Base-by-base conservation (phyloP, 2,888 invertebrate genomes). In the Andrena marginata region DNA sequence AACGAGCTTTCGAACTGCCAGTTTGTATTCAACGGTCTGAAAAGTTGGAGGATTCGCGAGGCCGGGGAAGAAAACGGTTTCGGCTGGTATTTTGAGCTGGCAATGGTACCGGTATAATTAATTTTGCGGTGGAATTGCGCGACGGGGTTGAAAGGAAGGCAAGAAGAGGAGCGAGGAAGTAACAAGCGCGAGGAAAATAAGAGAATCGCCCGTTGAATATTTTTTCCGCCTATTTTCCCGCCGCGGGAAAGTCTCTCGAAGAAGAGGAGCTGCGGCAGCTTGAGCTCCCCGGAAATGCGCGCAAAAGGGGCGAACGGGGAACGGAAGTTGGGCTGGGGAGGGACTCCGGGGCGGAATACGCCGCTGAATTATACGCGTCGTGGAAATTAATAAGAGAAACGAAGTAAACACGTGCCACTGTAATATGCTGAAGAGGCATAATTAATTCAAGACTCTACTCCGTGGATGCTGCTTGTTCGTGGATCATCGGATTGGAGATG, bases 361-460 rank as follows among this genome's bases (percentile, higher is more conserved):
- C 51, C 20, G 64, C 62, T 64, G 68, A 68, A 80, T 86, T 85
- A 80, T 82, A 71, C 82, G 85, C 80, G 63, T 71, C 77, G 74
- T 67, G 33, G 73, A 85, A 88, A 87, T 87, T 87, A 87, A 87
- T 88, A 87, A 87, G 77, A 68, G 82, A 62, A 31, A 77, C 80
- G 87, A 62, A 77, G 82, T 77, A 85, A 87, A 86, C 85, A 79
- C 69, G 75, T 77, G 78, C 79, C 64, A 35, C 42, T 82, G 77
- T 64, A 77, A 87, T 65, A 64, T 42, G 56, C n/a, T 26, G 70
- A 73, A 72, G 70, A 49, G 67, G 65, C 60, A 59, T 87, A 79
- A 82, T 87, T 86, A 85, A 86, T 85, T 65, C 35, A 49, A 49
- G 65, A 54, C 64, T 71, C 63, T 48, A 62, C 69, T 54, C 26